Evolutionary conservation across 2,888 invertebrate genomes (phyloP), one percentile per base, ranked within the genome.

Genomic region (Drosophila merina): DNA sequence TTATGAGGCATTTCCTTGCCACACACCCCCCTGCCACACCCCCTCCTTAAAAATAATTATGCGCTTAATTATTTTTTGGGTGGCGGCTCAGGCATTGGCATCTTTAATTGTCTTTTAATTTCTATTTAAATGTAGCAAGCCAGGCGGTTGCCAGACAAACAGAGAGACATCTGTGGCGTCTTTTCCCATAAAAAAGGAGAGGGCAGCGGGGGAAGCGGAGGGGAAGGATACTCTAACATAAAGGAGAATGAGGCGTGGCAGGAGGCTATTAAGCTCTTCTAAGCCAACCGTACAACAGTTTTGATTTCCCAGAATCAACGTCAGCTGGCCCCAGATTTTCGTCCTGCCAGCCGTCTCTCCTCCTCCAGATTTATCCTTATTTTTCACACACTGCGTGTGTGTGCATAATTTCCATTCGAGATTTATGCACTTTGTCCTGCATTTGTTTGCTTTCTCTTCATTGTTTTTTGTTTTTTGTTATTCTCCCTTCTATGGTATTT

Each of bases 1-100:
- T 45, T 51, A 51, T 47, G 66, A 47, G 66, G 66, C 50, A 45
- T 36, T 60, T 60, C 48, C 60, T 60, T 45, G 36, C 14, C 9
- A 20, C 31, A 31, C 30, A 8, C 33, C 10, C 33, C 33, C 40
- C n/a, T 2, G n/a, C 47, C 42, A 28, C 28, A 2, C 49, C n/a
- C 33, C 7, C 33, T n/a, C 55, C 12, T 79, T 75, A 81, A 75
- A 81, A 75, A 77, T 79, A 85, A 81, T 81, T 85, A 85, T 58
- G 51, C 72, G 75, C 78, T 66, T 77, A 77, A 79, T 84, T 79
- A 84, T 75, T 70, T 84, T 51, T 28, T 20, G 49, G 36, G 20
- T 10, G 33, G 30, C 30, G 33, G 33, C 33, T 33, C 9, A 33
- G 33, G 9, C 9, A 10, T 25, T 36, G 28, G 47, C 58, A 48